A percentile compares a stretch with the other conserved stretches of the same genome.
Evolutionary conservation across 1,140 invertebrate genomes (phyloP).

Genomic region (Akabosia matsudoensis): DNA sequence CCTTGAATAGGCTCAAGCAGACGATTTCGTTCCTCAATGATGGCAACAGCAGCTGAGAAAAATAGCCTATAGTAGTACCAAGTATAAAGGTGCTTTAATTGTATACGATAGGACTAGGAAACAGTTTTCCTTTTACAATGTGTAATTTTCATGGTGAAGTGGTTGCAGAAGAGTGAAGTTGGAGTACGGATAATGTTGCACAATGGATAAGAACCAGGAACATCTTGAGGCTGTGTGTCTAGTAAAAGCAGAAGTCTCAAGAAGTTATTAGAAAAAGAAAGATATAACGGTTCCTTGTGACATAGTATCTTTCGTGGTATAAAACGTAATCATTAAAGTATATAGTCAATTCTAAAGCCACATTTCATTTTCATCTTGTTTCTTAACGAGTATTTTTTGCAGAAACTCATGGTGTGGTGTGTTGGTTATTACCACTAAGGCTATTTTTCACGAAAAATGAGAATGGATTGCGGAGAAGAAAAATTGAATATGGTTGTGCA

Average conservation of each 20-base stretch:
- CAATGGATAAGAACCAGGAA: not conserved
- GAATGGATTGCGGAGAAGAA: too few relatives aligned
- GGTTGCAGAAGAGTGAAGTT: not conserved
- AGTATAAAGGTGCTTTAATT: too few relatives aligned
- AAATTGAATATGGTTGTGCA: too few relatives aligned
- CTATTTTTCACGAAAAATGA: not conserved
- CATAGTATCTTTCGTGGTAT: not conserved
- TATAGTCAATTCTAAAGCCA: slow-evolving; percentile 14
- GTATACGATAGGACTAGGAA: not conserved
- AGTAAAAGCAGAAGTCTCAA: not conserved
- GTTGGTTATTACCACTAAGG: not conserved
- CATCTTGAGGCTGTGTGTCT: not conserved
- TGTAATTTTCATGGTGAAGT: not conserved
- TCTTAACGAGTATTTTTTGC: not conserved
- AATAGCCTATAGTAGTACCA: too few relatives aligned
- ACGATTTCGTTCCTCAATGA: not conserved
- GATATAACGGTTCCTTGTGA: not conserved
- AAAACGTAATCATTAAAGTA: slow-evolving; percentile 12
- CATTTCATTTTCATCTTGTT: slow-evolving; percentile 22
- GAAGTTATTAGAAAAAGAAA: not conserved
- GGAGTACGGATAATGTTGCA: not conserved
- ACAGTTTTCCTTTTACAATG: not conserved
- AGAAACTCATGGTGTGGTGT: not conserved
- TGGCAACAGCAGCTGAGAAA: slow-evolving; percentile 17
- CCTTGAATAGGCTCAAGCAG: not conserved